A percentile compares a stretch with the other conserved stretches of the same genome.
These are phyloP conservation scores for Habropoda laboriosa DNA, from an alignment of 1,140 invertebrate species.

Conservation along the genomic window DNA sequence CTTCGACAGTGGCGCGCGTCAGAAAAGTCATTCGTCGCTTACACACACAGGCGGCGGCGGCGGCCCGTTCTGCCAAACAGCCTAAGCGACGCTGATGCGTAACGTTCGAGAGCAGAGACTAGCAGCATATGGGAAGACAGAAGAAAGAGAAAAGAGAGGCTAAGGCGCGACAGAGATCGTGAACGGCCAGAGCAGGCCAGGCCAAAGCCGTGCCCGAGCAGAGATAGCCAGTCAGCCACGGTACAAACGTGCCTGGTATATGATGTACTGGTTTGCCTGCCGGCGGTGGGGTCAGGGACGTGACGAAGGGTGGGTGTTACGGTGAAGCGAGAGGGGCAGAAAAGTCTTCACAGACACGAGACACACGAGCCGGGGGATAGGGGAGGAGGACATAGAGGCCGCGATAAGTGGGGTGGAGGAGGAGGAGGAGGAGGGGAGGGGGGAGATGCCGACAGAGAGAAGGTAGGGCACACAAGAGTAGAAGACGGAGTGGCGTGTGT, in stretches of 20 bases:
- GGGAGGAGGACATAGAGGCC: constrained; percentile 2
- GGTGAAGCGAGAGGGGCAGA: constrained; percentile 51
- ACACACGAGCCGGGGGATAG: constrained; percentile 23
- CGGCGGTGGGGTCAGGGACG: constrained; percentile 62
- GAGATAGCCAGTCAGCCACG: constrained; percentile 32
- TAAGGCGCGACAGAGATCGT: background rate
- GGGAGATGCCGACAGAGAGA: constrained; percentile 50
- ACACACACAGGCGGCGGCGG: too few species aligned
- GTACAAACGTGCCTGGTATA: constrained; percentile 58
- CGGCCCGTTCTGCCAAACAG: constrained; percentile 36
- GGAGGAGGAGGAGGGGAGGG: constrained; percentile 1
- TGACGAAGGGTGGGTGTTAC: constrained; percentile 55
- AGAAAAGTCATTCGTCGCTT: constrained; percentile 2
- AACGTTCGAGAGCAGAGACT: constrained; percentile 48
- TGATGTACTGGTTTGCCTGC: constrained; percentile 65
- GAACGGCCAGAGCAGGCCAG: constrained; percentile 23
- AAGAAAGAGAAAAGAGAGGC: constrained; percentile 4
- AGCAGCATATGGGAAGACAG: constrained; percentile 49
- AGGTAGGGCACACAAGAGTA: constrained; percentile 59
- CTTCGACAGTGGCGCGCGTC: background rate
- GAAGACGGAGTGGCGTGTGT: constrained; percentile 34
- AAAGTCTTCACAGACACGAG: constrained; percentile 40
- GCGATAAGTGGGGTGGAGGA: constrained; percentile 29
- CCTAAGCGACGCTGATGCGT: constrained; percentile 52
- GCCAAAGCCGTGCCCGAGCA: too few species aligned